Evolutionary conservation across 35 echinoderm and acorn worm genomes (phyloP).

Genomic region (Acanthaster planci): DNA sequence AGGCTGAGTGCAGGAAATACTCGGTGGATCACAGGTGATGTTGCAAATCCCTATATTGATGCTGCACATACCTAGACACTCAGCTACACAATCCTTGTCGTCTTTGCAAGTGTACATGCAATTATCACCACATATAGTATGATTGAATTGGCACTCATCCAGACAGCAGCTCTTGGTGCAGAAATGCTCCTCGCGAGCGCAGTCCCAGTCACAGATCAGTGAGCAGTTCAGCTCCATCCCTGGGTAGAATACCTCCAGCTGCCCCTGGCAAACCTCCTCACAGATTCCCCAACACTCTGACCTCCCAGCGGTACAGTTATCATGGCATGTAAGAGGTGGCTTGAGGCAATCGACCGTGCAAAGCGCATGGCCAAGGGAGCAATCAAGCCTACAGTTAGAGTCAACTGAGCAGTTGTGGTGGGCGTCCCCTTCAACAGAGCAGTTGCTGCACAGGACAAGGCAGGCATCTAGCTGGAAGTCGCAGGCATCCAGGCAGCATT

Average conservation of each 20-base stretch:
- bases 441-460: constrained; percentile 45
- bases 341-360: constrained; percentile 39
- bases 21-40: constrained; percentile 12
- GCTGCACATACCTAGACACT: background rate
- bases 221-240: constrained; percentile 2
- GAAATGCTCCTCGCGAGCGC: background rate
- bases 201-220: constrained; percentile 29
- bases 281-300: constrained; percentile 35
- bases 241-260: background rate
- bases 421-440: background rate
- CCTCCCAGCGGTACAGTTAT: constrained; percentile 52
- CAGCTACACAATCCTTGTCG: constrained; percentile 47
- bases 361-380: background rate
- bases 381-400: constrained; percentile 40
- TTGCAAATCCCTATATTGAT: background rate
- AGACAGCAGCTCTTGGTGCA: constrained; percentile 19
- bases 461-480: constrained; percentile 16
- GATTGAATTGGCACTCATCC: constrained; percentile 25
- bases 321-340: constrained; percentile 39
- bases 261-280: background rate
- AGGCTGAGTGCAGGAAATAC: background rate
- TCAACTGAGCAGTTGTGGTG: constrained; percentile 50
- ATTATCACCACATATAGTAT: constrained; percentile 22
- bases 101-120: constrained; percentile 33
- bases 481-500: constrained; percentile 58